phyloP scores from a whole-genome alignment of 2,113 vertebrate genomes.

The Malurus melanocephalus region DNA sequence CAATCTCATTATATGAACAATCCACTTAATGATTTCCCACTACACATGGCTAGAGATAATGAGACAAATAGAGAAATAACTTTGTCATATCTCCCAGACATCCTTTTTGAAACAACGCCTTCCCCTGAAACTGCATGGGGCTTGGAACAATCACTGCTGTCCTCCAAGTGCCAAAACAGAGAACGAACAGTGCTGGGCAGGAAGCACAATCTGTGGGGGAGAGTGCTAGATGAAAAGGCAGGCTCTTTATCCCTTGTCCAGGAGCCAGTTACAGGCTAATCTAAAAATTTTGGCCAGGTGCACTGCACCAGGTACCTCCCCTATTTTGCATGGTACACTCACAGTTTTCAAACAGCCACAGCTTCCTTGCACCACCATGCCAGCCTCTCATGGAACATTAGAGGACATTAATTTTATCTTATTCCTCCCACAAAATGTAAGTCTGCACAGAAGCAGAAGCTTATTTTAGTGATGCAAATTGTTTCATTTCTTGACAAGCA shows the following conservation, averaged over 20 bases:
- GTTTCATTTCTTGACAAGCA: slow-evolving; percentile 37
- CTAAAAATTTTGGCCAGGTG: neutral
- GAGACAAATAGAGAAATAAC: neutral
- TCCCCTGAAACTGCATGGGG: neutral
- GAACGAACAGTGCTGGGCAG: neutral
- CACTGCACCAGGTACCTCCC: neutral
- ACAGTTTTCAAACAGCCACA: neutral
- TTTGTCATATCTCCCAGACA: neutral
- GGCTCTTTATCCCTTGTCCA: neutral
- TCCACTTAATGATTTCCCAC: neutral
- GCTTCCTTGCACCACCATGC: neutral
- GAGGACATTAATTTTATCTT: neutral
- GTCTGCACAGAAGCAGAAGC: slow-evolving; percentile 22
- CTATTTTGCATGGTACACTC: neutral
- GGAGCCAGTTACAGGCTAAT: neutral
- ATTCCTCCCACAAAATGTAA: slow-evolving; percentile 11
- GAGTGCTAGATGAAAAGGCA: neutral
- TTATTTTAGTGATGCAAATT: slow-evolving; percentile 15
- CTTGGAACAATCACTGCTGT: neutral
- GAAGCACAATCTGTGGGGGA: neutral
- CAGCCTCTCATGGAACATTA: neutral
- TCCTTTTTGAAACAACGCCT: neutral
- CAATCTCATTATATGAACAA: neutral
- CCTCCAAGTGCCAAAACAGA: neutral
- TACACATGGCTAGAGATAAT: neutral